These are phyloP conservation scores for Tanytarsus gracilentus DNA, from an alignment of 2,888 invertebrate species.

Conservation along the genomic window DNA sequence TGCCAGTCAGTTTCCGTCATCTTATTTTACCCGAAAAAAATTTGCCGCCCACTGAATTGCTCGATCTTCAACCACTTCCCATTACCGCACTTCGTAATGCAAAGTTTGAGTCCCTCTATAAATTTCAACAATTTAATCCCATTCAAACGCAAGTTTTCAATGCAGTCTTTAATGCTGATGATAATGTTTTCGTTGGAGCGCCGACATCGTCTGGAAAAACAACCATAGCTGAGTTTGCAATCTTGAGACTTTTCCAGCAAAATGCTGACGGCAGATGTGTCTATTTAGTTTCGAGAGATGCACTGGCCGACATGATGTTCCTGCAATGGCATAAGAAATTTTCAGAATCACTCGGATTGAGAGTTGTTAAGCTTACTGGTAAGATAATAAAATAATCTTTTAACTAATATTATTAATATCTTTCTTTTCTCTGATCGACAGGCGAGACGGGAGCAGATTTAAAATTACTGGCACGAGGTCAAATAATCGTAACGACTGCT, in stretches of 20 bases:
- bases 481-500: slow-evolving; percentile 93
- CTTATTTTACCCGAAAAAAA: slow-evolving; percentile 97
- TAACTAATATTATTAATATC: too few relatives aligned
- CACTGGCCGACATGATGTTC: slow-evolving; percentile 81
- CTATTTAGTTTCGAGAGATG: slow-evolving; percentile 86
- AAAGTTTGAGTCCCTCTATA: slow-evolving; percentile 78
- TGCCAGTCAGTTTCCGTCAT: slow-evolving; percentile 96
- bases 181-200: slow-evolving; percentile 93
- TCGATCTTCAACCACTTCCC: slow-evolving; percentile 94
- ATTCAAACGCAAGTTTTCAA: slow-evolving; percentile 99
- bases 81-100: slow-evolving; percentile 83
- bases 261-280: slow-evolving; percentile 74
- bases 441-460: slow-evolving; percentile 97
- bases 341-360: slow-evolving; percentile 62
- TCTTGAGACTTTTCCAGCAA: slow-evolving; percentile 73
- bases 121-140: slow-evolving; percentile 92
- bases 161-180: slow-evolving; percentile 95
- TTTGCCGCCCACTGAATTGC: slow-evolving; percentile 91
- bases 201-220: slow-evolving; percentile 90
- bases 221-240: slow-evolving; percentile 91
- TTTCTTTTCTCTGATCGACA: too few relatives aligned
- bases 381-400: too few relatives aligned
- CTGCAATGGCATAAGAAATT: slow-evolving; percentile 90
- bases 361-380: slow-evolving; percentile 82
- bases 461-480: slow-evolving; percentile 83